Conservation (phyloP, 2,113 vertebrate genomes). For the Globicephala melas region DNA sequence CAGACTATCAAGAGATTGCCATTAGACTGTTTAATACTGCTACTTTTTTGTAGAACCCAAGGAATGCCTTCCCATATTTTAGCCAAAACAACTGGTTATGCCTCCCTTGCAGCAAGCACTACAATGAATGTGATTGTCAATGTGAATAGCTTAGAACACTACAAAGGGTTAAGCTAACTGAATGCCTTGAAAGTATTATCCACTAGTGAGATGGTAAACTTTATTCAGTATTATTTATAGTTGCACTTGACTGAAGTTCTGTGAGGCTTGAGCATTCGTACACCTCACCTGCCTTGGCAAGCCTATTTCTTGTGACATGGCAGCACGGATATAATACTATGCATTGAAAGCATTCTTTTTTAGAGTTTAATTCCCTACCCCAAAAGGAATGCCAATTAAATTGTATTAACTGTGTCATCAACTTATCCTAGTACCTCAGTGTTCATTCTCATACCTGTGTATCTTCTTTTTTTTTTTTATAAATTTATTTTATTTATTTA, state of each 20-base stretch:
- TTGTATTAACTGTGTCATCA: constrained; percentile 84
- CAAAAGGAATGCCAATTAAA: constrained; percentile 87
- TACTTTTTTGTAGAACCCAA: constrained; percentile 84
- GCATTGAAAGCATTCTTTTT: constrained; percentile 90
- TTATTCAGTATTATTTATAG: constrained; percentile 88
- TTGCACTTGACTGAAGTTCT: constrained; percentile 90
- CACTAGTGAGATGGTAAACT: constrained; percentile 85
- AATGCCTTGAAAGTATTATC: constrained; percentile 89
- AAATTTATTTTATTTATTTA: too few relatives aligned
- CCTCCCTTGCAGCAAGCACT: constrained; percentile 83
- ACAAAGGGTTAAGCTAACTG: constrained; percentile 85
- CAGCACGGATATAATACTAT: constrained; percentile 88
- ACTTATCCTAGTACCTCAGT: constrained; percentile 86
- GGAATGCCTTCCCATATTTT: constrained; percentile 88
- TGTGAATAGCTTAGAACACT: constrained; percentile 86
- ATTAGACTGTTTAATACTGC: constrained; percentile 87
- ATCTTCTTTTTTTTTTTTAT: too few relatives aligned
- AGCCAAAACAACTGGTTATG: constrained; percentile 85
- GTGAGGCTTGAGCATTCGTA: constrained; percentile 88
- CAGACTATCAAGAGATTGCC: constrained; percentile 88
- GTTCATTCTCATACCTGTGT: constrained; percentile 87
- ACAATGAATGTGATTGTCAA: constrained; percentile 85
- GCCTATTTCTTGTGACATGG: constrained; percentile 87
- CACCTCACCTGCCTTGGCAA: constrained; percentile 91
- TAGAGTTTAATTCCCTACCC: constrained; percentile 81